Evolutionary conservation across 2,113 vertebrate species (phyloP).

Genomic region (Helogale parvula): DNA sequence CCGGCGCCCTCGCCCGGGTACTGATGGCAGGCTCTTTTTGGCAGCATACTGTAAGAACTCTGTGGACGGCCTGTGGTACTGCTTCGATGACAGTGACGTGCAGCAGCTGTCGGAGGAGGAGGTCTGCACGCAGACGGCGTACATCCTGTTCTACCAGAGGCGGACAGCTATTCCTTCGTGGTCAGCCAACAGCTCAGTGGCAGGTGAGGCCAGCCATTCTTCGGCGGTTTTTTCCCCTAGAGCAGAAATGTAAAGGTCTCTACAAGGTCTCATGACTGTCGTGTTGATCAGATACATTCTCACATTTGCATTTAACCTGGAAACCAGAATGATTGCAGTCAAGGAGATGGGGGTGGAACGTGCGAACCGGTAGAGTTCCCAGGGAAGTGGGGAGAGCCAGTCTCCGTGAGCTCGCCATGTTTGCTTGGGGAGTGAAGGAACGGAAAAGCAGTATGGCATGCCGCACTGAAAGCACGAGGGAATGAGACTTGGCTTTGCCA

Average conservation of each 20-base stretch:
- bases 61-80: conserved; percentile 98
- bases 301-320: neutral
- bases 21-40: conserved; percentile 48
- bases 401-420: accelerated
- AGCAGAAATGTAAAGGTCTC: neutral
- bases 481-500: neutral
- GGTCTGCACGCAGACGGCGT: conserved; percentile 96
- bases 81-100: conserved; percentile 98
- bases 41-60: conserved; percentile 99
- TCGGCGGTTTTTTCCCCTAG: neutral
- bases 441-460: no score
- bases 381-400: accelerated
- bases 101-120: conserved; percentile 93
- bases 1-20: neutral
- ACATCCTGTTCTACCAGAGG: conserved; percentile 98
- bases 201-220: conserved; percentile 86
- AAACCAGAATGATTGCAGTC: neutral
- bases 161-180: conserved; percentile 95
- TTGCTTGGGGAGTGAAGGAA: neutral
- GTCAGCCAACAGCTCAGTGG: conserved; percentile 98
- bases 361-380: neutral
- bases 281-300: neutral
- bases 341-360: neutral
- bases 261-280: neutral
- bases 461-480: no score